These are phyloP conservation scores for Phortica variegata DNA, from an alignment of 1,140 invertebrate species.

Conservation along the genomic window DNA sequence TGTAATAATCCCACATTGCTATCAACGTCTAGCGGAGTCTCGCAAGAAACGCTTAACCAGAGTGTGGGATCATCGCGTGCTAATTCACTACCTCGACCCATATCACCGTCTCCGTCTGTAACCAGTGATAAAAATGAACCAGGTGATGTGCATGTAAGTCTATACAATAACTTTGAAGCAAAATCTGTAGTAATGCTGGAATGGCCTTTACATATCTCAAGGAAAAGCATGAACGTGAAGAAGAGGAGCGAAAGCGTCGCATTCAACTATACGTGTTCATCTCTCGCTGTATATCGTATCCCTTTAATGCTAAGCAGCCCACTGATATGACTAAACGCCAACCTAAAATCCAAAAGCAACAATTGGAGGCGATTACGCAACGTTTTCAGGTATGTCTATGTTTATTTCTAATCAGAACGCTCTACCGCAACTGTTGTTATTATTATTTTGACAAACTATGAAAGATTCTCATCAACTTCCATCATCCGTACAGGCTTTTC, in stretches of 20 bases:
- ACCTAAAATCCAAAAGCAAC: constrained; percentile 93
- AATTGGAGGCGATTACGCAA: constrained; percentile 92
- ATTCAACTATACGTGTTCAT: constrained; percentile 99
- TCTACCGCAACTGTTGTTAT: neutral
- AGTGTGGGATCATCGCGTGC: constrained; percentile 59
- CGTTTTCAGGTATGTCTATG: constrained; percentile 78
- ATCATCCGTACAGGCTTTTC: constrained; percentile 67
- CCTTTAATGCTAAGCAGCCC: constrained; percentile 99
- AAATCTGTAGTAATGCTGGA: too few relatives aligned
- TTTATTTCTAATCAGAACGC: too few relatives aligned
- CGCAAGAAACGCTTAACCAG: constrained; percentile 66
- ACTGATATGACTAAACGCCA: constrained; percentile 94
- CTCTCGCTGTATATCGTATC: constrained; percentile 96
- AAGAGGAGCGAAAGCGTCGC: constrained; percentile 88
- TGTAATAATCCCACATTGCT: constrained; percentile 59
- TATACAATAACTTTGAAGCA: too few relatives aligned
- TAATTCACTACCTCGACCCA: constrained; percentile 72
- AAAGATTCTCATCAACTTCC: constrained; percentile 3
- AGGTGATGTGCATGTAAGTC: constrained; percentile 38
- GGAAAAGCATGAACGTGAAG: constrained; percentile 85
- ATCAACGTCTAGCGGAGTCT: constrained; percentile 65
- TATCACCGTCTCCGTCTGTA: constrained; percentile 80
- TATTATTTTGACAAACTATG: constrained; percentile 21
- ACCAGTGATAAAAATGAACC: constrained; percentile 74
- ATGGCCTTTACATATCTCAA: constrained; percentile 42